These are phyloP conservation scores for Pelmatolapia mariae DNA, from an alignment of 2,113 vertebrate species.

Conservation along the genomic window DNA sequence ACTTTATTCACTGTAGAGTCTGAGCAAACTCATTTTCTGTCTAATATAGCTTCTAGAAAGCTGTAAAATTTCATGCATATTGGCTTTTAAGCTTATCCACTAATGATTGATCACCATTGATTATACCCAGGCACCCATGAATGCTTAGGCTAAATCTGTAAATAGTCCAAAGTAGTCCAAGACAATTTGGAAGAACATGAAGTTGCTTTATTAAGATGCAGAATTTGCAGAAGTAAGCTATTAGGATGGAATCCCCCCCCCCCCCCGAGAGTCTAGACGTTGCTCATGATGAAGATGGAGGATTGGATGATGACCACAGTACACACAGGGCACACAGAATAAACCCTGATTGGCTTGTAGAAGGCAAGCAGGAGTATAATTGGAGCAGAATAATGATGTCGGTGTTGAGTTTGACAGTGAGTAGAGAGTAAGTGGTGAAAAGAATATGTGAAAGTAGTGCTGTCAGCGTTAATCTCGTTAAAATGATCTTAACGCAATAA, in stretches of 20 bases:
- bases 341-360: not conserved
- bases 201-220: not conserved
- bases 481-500: not conserved
- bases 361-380: not conserved
- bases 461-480: not conserved
- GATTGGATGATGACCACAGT: not conserved
- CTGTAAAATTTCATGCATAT: not conserved
- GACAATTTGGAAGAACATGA: not conserved
- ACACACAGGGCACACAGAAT: not conserved
- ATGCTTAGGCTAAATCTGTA: not conserved
- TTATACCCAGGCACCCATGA: not conserved
- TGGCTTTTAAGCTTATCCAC: not conserved
- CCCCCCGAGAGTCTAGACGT: not conserved
- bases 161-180: not conserved
- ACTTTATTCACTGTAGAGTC: not conserved
- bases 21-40: not conserved
- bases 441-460: not conserved
- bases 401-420: not conserved
- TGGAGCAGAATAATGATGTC: not conserved
- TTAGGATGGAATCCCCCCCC: too few relatives aligned
- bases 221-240: not conserved
- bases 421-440: not conserved
- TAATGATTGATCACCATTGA: not conserved
- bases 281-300: not conserved
- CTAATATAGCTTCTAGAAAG: not conserved